Evolutionary conservation across 2,797 vertebrate species (phyloP), one percentile per base, ranked within the genome.

Genomic region (Hydrolagus colliei): DNA sequence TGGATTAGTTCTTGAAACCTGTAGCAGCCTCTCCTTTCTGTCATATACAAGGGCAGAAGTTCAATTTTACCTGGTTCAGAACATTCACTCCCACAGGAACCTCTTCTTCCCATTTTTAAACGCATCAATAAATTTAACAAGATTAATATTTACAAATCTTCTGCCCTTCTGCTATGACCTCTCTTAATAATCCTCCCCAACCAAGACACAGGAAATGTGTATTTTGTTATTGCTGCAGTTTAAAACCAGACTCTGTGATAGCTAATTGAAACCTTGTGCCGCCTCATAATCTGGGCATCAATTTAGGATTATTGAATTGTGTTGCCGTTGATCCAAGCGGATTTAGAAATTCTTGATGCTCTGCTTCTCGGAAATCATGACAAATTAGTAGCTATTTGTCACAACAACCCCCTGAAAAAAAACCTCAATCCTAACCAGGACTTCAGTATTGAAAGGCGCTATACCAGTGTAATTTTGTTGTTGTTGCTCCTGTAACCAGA

Each of bases 1-100:
- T 88, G 87, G 89, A 90, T 91, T 86, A 88, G 88, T 67, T 35
- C 13, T 63, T 62, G 61, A 27, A 79, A 79, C 35, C 35, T 67
- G 63, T 67, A 80, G 18, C 8, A 35, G 27, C 18, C 14, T 35
- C 62, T 18, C 13, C 67, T 4, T 11, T 6, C 12, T 27, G 35
- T 9, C 2, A 67, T 14, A 13, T 14, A 79, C 7, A 79, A 80
- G 67, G 67, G 18, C 8, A 67, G 14, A 7, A 75, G 35, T 52
- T 18, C 18, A 16, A 52, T 52, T 75, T 52, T 75, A 52, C 73
- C 52, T 0, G 14, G 18, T 9, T 75, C 73, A 74, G 35, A 41
- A 18, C 35, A 52, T 75, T 75, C 35, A 52, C 14, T 35, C 14
- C 88, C 86, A 0, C 86, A 88, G 86, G 87, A 89, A 87, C 88